Evolutionary conservation across 2,113 vertebrate species (phyloP).

Genomic region (Microcebus lehilahytsara): DNA sequence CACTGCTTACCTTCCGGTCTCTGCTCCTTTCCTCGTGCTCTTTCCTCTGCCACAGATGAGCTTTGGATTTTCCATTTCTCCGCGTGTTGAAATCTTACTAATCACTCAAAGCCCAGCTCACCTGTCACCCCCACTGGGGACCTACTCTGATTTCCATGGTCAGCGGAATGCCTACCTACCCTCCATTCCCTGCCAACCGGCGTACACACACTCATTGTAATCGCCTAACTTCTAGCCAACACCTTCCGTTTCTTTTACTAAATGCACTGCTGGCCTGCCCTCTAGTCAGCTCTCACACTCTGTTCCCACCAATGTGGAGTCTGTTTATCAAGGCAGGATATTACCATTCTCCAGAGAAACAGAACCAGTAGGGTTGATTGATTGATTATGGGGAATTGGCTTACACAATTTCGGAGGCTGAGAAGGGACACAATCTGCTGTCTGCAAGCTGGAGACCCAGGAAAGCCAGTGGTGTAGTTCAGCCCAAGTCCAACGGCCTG

Average conservation of each 20-base stretch:
- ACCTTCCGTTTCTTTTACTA: background rate
- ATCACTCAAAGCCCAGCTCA: background rate
- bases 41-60: background rate
- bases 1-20: background rate
- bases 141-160: background rate
- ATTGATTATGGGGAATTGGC: background rate
- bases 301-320: fast-evolving
- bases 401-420: background rate
- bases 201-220: too few species aligned
- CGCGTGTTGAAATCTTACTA: background rate
- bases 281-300: background rate
- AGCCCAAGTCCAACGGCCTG: background rate
- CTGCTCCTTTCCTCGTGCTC: background rate
- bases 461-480: background rate
- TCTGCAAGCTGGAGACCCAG: background rate
- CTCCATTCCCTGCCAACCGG: background rate
- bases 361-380: background rate
- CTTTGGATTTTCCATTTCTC: background rate
- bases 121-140: background rate
- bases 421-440: background rate
- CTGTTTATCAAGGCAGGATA: too few species aligned
- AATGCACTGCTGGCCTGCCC: background rate
- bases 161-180: background rate
- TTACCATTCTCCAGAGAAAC: background rate
- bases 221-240: background rate